Evolutionary conservation across 1,140 invertebrate genomes (phyloP).

Genomic region (Drosophila orosa): DNA sequence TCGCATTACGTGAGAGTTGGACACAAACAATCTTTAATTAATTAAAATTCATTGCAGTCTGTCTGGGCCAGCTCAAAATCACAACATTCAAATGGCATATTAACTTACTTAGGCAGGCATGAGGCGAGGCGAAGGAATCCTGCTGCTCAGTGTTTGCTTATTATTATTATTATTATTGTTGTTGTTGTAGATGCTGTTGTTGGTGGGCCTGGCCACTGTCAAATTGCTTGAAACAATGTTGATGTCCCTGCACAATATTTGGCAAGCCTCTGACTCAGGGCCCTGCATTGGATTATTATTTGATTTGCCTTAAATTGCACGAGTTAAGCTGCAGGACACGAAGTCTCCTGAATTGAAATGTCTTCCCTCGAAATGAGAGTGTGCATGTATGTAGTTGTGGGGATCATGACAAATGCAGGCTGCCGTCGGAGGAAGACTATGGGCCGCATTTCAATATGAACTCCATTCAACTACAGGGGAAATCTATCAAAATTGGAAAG

Average conservation of each 20-base stretch:
- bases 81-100: constrained; percentile 78
- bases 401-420: constrained; percentile 27
- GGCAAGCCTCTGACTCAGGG: constrained; percentile 10
- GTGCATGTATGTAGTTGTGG: constrained; percentile 2
- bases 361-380: not conserved
- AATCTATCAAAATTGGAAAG: constrained; percentile 58
- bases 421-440: constrained; percentile 8
- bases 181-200: constrained; percentile 34
- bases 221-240: constrained; percentile 55
- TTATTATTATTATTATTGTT: constrained; percentile 60
- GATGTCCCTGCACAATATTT: constrained; percentile 28
- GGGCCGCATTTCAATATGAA: constrained; percentile 37
- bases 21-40: constrained; percentile 73
- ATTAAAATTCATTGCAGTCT: constrained; percentile 72
- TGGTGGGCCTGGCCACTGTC: constrained; percentile 25
- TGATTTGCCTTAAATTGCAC: constrained; percentile 64
- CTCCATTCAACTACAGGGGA: constrained; percentile 34
- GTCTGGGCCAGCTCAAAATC: constrained; percentile 49
- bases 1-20: constrained; percentile 55
- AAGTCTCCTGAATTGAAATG: constrained; percentile 9
- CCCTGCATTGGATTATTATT: constrained; percentile 55
- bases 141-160: constrained; percentile 36
- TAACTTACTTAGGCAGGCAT: constrained; percentile 77
- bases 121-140: constrained; percentile 25
- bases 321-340: constrained; percentile 17